phyloP scores from a whole-genome alignment of 2,113 vertebrate species.

The Crotalus helleri region DNA sequence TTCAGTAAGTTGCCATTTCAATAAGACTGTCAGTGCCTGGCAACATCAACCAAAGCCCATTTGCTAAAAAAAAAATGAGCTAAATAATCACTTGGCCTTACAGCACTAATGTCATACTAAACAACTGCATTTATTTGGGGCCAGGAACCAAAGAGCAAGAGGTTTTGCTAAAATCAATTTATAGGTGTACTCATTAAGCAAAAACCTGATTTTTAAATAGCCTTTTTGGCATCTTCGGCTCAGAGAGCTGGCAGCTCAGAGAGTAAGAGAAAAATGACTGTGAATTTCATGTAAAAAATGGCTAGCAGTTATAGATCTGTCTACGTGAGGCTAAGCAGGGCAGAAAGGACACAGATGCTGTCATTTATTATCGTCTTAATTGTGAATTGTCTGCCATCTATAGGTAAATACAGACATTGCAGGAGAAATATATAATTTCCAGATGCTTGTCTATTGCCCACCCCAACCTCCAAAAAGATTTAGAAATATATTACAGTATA shows the following conservation, averaged over 20 bases:
- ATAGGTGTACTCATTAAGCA: background rate
- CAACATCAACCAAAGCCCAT: background rate
- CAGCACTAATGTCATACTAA: background rate
- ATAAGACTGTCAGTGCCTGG: background rate
- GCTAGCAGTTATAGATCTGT: background rate
- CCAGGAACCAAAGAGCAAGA: background rate
- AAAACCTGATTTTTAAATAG: background rate
- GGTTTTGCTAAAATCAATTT: background rate
- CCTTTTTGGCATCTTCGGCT: background rate
- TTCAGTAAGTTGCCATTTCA: background rate
- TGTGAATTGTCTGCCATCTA: slow-evolving; percentile 42
- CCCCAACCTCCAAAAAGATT: background rate
- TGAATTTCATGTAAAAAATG: background rate
- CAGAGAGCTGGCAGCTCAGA: background rate
- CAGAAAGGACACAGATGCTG: background rate
- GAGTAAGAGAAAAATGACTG: background rate
- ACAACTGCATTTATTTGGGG: background rate
- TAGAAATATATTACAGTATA: background rate
- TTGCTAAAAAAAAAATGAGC: background rate
- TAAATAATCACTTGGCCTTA: background rate
- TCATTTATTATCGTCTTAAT: slow-evolving; percentile 3
- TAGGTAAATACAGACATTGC: slow-evolving; percentile 27
- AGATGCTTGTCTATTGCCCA: background rate
- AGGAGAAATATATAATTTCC: background rate
- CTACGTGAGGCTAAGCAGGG: background rate